A percentile compares a stretch with the other conserved stretches of the same genome.
These are phyloP conservation scores for Acleris sparsana DNA, from an alignment of 2,888 invertebrate species.

Conservation along the genomic window DNA sequence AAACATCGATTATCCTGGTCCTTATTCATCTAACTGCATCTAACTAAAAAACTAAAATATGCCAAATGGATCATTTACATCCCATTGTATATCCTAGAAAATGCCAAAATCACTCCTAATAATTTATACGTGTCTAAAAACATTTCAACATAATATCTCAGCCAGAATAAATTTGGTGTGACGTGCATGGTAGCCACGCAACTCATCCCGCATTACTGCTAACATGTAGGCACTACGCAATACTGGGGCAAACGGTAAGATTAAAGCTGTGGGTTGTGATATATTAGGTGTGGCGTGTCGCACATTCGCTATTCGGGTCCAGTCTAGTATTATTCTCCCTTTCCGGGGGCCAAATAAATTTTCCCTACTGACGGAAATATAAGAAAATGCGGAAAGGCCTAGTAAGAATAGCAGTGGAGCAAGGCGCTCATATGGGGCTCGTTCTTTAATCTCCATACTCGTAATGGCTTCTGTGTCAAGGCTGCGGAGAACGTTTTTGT, in stretches of 20 bases:
- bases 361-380: conserved; percentile 59
- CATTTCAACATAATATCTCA: neutral
- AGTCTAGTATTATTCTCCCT: conserved; percentile 59
- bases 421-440: conserved; percentile 19
- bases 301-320: conserved; percentile 60
- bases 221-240: conserved; percentile 26
- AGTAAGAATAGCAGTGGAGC: conserved; percentile 44
- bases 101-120: too few species aligned
- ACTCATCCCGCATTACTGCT: conserved; percentile 15
- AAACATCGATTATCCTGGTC: too few species aligned
- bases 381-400: conserved; percentile 55
- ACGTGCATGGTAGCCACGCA: conserved; percentile 1
- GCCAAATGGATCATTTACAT: too few species aligned
- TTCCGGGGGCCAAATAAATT: conserved; percentile 63
- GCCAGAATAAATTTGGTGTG: neutral
- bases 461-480: conserved; percentile 25
- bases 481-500: neutral
- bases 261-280: conserved; percentile 48
- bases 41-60: too few species aligned
- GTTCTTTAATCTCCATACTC: conserved; percentile 31
- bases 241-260: conserved; percentile 35
- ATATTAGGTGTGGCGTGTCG: conserved; percentile 65
- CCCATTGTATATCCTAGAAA: too few species aligned
- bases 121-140: too few species aligned
- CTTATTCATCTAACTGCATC: too few species aligned